phyloP scores from a whole-genome alignment of 2,888 invertebrate genomes.

The Eristalis pertinax region DNA sequence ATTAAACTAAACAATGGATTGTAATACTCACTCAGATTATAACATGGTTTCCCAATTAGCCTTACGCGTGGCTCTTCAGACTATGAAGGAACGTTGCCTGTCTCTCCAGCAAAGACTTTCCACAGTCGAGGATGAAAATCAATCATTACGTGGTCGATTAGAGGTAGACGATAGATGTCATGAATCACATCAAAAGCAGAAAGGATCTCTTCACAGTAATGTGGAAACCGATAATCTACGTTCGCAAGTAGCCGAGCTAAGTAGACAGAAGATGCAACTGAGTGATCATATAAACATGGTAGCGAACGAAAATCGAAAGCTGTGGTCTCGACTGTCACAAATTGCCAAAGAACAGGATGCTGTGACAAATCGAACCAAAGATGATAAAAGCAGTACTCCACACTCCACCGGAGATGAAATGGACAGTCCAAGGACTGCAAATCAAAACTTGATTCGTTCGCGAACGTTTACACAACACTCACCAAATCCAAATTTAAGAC shows the following conservation, averaged over 20 bases:
- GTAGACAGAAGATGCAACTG: conserved; percentile 89
- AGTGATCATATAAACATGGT: conserved; percentile 91
- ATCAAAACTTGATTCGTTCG: conserved; percentile 82
- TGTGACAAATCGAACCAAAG: background rate
- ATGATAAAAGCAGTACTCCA: background rate
- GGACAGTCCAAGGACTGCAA: conserved; percentile 68
- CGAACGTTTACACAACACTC: conserved; percentile 88
- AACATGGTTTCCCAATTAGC: conserved; percentile 81
- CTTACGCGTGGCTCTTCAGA: conserved; percentile 89
- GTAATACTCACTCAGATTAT: conserved; percentile 35
- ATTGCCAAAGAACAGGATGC: conserved; percentile 83
- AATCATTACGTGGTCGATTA: conserved; percentile 82
- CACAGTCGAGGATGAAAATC: conserved; percentile 89
- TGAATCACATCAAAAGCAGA: conserved; percentile 24
- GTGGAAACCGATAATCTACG: conserved; percentile 83
- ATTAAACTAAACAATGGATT: conserved; percentile 36
- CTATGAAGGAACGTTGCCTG: conserved; percentile 91
- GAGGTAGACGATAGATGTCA: conserved; percentile 80
- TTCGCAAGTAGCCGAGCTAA: conserved; percentile 86
- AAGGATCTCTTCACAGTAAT: conserved; percentile 71
- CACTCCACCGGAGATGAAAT: conserved; percentile 45
- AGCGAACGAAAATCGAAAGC: conserved; percentile 89
- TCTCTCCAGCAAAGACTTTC: conserved; percentile 88
- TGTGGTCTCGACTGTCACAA: conserved; percentile 88
- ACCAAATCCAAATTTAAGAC: conserved; percentile 83